These are phyloP conservation scores for Chrysemys picta DNA, from an alignment of 2,113 vertebrate genomes.

Conservation along the genomic window DNA sequence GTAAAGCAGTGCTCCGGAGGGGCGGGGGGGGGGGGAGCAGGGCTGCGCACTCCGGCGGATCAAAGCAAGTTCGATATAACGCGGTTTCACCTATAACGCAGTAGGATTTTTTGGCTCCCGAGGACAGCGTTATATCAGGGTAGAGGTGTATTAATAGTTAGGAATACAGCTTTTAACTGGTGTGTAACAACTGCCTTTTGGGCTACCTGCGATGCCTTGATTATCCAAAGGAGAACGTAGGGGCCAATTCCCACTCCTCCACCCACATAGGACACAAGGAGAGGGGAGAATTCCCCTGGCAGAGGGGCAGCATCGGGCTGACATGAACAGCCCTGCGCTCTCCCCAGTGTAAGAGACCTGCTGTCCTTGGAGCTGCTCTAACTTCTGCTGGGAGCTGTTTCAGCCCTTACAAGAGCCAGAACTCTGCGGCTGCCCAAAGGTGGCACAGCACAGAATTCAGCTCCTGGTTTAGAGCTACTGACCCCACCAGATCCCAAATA, in stretches of 20 bases:
- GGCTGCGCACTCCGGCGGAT: too few relatives aligned
- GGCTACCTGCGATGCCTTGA: not conserved
- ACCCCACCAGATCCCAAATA: not conserved
- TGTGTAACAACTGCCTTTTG: not conserved
- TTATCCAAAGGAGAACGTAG: not conserved
- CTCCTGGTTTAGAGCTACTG: not conserved
- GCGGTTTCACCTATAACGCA: too few relatives aligned
- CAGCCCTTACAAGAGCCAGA: constrained; percentile 38
- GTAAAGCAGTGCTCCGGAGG: too few relatives aligned
- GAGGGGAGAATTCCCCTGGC: not conserved
- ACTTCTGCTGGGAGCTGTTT: constrained; percentile 41
- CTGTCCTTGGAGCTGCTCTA: not conserved
- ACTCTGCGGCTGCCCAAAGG: not conserved
- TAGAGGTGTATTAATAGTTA: too few relatives aligned
- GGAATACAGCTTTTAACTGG: too few relatives aligned
- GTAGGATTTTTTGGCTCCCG: too few relatives aligned
- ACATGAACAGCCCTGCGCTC: not conserved
- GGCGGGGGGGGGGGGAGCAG: too few relatives aligned
- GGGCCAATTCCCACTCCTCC: not conserved
- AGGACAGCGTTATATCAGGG: too few relatives aligned
- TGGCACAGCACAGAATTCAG: not conserved
- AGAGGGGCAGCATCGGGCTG: not conserved
- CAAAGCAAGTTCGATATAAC: too few relatives aligned
- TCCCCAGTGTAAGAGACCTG: not conserved
- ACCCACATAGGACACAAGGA: fast-evolving